Evolutionary conservation across 2,888 invertebrate genomes (phyloP).

Genomic region (Drosophila neoperkinsi): DNA sequence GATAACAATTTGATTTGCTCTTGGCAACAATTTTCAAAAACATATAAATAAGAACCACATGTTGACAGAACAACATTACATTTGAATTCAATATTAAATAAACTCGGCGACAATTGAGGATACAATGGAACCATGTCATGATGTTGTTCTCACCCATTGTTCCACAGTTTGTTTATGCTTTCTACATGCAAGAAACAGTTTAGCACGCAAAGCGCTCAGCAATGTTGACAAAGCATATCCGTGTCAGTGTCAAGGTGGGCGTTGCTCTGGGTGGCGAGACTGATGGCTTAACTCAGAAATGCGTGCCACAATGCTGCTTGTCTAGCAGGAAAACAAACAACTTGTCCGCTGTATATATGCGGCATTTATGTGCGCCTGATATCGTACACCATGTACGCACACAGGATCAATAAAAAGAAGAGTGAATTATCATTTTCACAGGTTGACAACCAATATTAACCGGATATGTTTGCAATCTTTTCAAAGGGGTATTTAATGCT

Average conservation of each 20-base stretch:
- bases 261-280: background rate
- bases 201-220: slow-evolving; percentile 29
- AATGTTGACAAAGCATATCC: slow-evolving; percentile 55
- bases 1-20: background rate
- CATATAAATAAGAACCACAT: slow-evolving; percentile 8
- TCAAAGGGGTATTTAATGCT: background rate
- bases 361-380: background rate
- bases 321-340: slow-evolving; percentile 5
- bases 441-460: background rate
- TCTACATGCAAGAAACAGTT: slow-evolving; percentile 35
- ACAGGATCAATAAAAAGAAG: background rate
- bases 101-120: background rate
- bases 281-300: slow-evolving; percentile 16
- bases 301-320: slow-evolving; percentile 14
- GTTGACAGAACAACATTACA: slow-evolving; percentile 51
- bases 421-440: background rate
- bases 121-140: slow-evolving; percentile 5
- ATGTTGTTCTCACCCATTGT: slow-evolving; percentile 1
- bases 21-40: slow-evolving; percentile 30
- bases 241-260: slow-evolving; percentile 34
- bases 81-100: slow-evolving; percentile 40
- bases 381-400: background rate
- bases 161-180: slow-evolving; percentile 1
- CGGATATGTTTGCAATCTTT: background rate
- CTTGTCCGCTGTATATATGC: slow-evolving; percentile 5